Evolutionary conservation across 2,888 invertebrate genomes (phyloP).

Genomic region (Metellina segmentata): DNA sequence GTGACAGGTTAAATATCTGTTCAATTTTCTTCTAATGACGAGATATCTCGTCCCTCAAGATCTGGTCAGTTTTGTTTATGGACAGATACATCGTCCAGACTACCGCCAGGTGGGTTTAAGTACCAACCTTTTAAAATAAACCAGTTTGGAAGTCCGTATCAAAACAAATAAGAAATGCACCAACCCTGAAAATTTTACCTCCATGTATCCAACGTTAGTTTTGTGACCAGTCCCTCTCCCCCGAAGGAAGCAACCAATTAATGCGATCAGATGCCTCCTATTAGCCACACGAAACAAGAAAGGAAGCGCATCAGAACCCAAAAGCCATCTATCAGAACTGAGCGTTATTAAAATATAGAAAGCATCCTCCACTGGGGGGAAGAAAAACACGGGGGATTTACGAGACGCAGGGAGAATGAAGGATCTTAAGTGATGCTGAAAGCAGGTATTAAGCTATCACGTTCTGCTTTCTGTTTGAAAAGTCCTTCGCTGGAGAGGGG

Average conservation of each 20-base stretch:
- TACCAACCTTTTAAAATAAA: no score
- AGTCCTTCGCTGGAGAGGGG: conserved; percentile 18
- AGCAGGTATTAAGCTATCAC: conserved; percentile 58
- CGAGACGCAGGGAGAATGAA: not conserved
- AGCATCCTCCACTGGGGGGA: conserved; percentile 7
- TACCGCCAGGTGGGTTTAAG: no score
- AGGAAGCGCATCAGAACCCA: conserved; percentile 39
- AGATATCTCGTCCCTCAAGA: no score
- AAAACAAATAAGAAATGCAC: no score
- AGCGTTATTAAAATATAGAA: conserved; percentile 48
- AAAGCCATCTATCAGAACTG: conserved; percentile 25
- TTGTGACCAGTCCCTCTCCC: conserved; percentile 11
- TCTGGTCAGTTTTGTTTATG: no score
- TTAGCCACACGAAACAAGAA: conserved; percentile 18
- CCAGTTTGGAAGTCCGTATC: no score
- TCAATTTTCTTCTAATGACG: no score
- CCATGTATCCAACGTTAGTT: not conserved
- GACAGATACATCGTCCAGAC: no score
- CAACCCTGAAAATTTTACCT: no score
- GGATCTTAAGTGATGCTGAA: conserved; percentile 18
- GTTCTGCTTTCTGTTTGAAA: conserved; percentile 47
- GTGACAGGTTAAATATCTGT: no score
- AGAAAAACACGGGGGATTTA: conserved; percentile 3
- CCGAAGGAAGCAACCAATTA: conserved; percentile 56
- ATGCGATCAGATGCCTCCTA: conserved; percentile 44